Percentiles rank a stretch among this genome's conserved stretches.
Conservation (phyloP, 2,888 invertebrate genomes). For the Acronicta alni region DNA sequence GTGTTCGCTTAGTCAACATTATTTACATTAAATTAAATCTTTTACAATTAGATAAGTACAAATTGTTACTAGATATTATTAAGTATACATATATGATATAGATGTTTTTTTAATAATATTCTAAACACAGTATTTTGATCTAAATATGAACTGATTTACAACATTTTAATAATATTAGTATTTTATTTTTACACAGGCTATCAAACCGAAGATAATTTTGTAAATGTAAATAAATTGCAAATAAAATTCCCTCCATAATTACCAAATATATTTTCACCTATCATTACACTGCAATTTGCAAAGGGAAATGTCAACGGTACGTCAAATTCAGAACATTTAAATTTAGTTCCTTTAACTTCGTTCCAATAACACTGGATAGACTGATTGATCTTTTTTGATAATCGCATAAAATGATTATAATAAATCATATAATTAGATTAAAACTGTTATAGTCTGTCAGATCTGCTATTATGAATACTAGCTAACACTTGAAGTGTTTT, state of each 20-base stretch:
- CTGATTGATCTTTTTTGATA: no score
- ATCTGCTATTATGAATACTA: no score
- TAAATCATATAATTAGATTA: no score
- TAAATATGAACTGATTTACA: neutral
- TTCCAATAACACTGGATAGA: no score
- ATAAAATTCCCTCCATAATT: neutral
- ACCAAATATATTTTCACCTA: no score
- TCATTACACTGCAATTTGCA: no score
- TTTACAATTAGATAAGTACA: constrained; percentile 51
- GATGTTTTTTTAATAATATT: constrained; percentile 1
- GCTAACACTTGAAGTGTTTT: no score
- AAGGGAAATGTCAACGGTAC: no score
- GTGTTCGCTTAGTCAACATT: constrained; percentile 66
- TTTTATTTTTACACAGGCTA: constrained; percentile 7
- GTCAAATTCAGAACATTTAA: no score
- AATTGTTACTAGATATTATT: constrained; percentile 58
- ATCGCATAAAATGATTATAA: no score
- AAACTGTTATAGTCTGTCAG: no score
- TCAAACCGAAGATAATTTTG: neutral
- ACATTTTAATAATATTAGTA: constrained; percentile 34
- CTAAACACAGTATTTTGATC: constrained; percentile 7
- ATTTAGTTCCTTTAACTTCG: no score
- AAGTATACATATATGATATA: constrained; percentile 41
- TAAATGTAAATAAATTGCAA: neutral
- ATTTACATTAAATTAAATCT: constrained; percentile 67